These are phyloP conservation scores for Buathra laborator DNA, from an alignment of 2,888 invertebrate genomes.

Conservation along the genomic window DNA sequence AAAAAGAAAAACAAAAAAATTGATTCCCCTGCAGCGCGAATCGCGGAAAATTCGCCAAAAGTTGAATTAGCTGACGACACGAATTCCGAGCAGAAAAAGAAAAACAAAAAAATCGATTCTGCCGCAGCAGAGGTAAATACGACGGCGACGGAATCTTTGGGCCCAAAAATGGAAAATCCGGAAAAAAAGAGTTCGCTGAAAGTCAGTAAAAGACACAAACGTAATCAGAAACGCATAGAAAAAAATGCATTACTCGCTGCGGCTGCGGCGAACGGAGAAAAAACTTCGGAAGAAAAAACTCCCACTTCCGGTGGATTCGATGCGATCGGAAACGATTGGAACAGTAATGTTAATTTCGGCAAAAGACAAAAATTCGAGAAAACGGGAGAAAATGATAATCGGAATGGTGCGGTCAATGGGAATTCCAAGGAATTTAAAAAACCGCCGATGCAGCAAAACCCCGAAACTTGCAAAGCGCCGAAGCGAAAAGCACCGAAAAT, in stretches of 20 bases:
- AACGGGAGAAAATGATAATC: slow-evolving; percentile 27
- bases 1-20: slow-evolving; percentile 9
- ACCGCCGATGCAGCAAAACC: slow-evolving; percentile 26
- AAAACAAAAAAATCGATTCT: neutral
- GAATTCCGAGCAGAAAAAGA: neutral
- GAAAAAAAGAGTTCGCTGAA: slow-evolving; percentile 61
- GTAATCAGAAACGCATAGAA: slow-evolving; percentile 76
- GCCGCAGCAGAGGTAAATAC: neutral
- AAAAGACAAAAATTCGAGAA: slow-evolving; percentile 44
- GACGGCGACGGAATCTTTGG: neutral
- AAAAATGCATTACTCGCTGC: slow-evolving; percentile 52
- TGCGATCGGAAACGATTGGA: slow-evolving; percentile 73
- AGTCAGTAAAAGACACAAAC: slow-evolving; percentile 80
- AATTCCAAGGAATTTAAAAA: slow-evolving; percentile 8
- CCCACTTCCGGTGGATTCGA: slow-evolving; percentile 66
- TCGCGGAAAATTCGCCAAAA: slow-evolving; percentile 6
- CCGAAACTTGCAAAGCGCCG: slow-evolving; percentile 68
- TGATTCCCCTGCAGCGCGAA: neutral
- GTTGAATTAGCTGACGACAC: slow-evolving; percentile 19
- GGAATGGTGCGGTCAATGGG: neutral
- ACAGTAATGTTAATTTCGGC: slow-evolving; percentile 69
- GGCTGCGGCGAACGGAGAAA: slow-evolving; percentile 51
- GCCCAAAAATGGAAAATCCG: slow-evolving; percentile 61
- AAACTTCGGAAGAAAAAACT: slow-evolving; percentile 32
- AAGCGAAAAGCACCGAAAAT: slow-evolving; percentile 85